These are phyloP conservation scores for Drosophila vallismaia DNA, from an alignment of 2,888 invertebrate species.

Conservation along the genomic window DNA sequence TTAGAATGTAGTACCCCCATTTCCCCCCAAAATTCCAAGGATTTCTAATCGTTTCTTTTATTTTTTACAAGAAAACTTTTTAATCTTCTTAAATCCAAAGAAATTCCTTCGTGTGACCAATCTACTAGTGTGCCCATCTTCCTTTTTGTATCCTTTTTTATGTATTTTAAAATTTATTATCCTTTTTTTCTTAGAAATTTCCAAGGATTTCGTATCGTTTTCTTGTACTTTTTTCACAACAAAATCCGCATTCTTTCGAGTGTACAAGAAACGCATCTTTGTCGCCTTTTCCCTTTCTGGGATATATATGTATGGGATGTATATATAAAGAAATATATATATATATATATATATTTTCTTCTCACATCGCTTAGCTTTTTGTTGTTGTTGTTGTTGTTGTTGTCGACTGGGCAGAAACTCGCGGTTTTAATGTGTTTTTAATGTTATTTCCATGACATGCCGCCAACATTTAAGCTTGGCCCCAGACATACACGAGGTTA, in stretches of 20 bases:
- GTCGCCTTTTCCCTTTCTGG: constrained; percentile 30
- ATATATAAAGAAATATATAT: constrained; percentile 3
- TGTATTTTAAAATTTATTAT: too few relatives aligned
- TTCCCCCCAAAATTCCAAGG: too few relatives aligned
- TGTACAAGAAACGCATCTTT: constrained; percentile 41
- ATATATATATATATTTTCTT: constrained; percentile 56
- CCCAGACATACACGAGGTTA: constrained; percentile 40
- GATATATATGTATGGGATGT: background rate
- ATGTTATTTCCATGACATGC: constrained; percentile 79
- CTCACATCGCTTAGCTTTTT: constrained; percentile 79
- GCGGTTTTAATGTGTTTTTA: constrained; percentile 80
- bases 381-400: constrained; percentile 35
- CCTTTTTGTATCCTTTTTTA: too few relatives aligned
- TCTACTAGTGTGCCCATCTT: too few relatives aligned
- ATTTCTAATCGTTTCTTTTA: too few relatives aligned
- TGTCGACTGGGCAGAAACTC: constrained; percentile 68
- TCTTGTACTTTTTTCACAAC: too few relatives aligned
- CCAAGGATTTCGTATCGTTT: too few relatives aligned
- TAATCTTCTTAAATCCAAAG: too few relatives aligned
- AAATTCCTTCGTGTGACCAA: too few relatives aligned
- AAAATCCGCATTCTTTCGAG: background rate
- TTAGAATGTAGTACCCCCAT: too few relatives aligned
- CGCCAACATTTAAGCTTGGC: constrained; percentile 77
- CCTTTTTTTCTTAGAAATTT: too few relatives aligned
- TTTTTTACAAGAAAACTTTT: too few relatives aligned